phyloP scores from a whole-genome alignment of 2,797 vertebrate species.

The Triplophysa yarkandensis region DNA sequence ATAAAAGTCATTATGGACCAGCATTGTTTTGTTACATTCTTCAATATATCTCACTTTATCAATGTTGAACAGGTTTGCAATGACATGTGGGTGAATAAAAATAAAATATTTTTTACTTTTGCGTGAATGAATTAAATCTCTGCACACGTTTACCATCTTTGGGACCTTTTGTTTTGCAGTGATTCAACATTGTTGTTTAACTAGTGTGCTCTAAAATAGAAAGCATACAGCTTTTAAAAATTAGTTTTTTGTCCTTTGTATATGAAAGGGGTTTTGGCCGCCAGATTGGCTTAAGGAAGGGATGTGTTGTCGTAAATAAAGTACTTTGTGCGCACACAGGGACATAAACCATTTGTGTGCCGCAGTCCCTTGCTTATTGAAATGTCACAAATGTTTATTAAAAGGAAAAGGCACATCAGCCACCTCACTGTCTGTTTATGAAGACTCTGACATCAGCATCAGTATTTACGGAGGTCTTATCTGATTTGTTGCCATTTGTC shows the following conservation, averaged over 20 bases:
- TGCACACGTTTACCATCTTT: constrained; percentile 46
- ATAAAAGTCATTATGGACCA: too few species aligned
- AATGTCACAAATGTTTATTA: constrained; percentile 81
- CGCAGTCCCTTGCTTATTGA: constrained; percentile 77
- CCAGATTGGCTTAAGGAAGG: constrained; percentile 63
- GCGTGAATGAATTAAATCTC: too few species aligned
- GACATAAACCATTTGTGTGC: constrained; percentile 64
- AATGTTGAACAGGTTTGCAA: too few species aligned
- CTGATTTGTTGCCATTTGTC: background rate
- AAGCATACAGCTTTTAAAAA: background rate
- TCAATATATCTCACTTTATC: too few species aligned
- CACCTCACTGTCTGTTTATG: constrained; percentile 78
- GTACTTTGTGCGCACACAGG: constrained; percentile 58
- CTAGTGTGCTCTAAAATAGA: constrained; percentile 33
- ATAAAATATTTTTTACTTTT: too few species aligned
- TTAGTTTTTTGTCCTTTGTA: constrained; percentile 13
- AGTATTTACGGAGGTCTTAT: constrained; percentile 46
- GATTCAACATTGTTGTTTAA: constrained; percentile 13
- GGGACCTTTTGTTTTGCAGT: constrained; percentile 52
- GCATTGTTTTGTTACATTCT: too few species aligned
- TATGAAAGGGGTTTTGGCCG: constrained; percentile 42
- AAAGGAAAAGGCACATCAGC: constrained; percentile 78
- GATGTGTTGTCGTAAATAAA: constrained; percentile 77
- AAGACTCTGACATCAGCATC: constrained; percentile 67
- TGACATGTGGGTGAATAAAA: too few species aligned